Base-by-base conservation (phyloP, 2,113 vertebrate species). In the Lophochroa leadbeateri region DNA sequence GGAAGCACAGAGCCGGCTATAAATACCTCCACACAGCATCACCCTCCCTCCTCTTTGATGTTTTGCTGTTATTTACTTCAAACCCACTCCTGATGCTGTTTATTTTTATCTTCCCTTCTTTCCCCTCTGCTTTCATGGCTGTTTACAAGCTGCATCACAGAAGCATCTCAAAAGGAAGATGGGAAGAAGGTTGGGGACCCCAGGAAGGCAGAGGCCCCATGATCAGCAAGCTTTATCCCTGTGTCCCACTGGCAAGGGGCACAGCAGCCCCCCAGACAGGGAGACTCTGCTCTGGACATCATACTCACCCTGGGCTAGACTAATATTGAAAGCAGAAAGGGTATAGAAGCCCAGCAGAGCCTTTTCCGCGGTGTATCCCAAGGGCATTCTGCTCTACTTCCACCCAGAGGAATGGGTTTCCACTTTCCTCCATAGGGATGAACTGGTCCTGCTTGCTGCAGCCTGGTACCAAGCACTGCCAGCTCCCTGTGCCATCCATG, bases 1-100 rank as follows among this genome's bases (percentile, higher is more conserved):
- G 91, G 82, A 96, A 72, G 65, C 64, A 76, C 78, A 65, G 64
- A 96, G 58, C 58, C 2, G 1, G 82, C 82, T 92, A 92, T 92
- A 96, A 97, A 97, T 96, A 96, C 88, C 68, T 91, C 49, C 58
- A 58, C 68, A 44, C 79, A 95, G 68, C 90, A 90, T 79, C 76
- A n/a, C 86, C 88, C 63, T 80, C 82, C 76, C 88, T 92, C 76
- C 53, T 60, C 95, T 93, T 94, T 90, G 95, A 95, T 93, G 88
- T 92, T 94, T 74, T 83, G 67, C 79, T 90, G 92, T 69, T 95
- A 83, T 96, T 96, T 95, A 86, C 86, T 94, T 93, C 86, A 86
- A 94, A 70, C 88, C 68, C 79, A 53, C 80, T 93, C 80, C 86
- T 27, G 44, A 76, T 77, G 88, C 88, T 74, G 90, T 88, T 88